Conservation (phyloP, 2,797 vertebrate species). For the Hippoglossus hippoglossus region DNA sequence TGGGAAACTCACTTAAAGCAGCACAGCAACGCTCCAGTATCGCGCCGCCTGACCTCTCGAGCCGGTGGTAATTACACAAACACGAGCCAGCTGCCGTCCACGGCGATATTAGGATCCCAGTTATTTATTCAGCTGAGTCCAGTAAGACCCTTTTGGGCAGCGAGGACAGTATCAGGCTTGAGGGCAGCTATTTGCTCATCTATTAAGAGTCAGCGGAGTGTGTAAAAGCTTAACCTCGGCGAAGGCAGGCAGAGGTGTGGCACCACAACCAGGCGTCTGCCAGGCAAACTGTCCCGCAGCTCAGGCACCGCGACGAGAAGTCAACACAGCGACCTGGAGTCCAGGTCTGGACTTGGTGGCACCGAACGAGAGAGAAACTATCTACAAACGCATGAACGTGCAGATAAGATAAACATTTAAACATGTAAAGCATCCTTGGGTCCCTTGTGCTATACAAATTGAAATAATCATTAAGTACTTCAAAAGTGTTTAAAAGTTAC, state of each 20-base stretch:
- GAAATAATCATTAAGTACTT: too few species aligned
- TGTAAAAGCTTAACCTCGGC: constrained; percentile 72
- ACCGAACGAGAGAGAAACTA: constrained; percentile 11
- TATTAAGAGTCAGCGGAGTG: constrained; percentile 70
- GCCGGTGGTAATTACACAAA: constrained; percentile 68
- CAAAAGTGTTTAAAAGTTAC: too few species aligned
- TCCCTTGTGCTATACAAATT: too few species aligned
- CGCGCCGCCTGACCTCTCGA: constrained; percentile 31
- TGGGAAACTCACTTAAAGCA: constrained; percentile 57
- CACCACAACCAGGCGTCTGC: constrained; percentile 3
- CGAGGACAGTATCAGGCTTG: constrained; percentile 63
- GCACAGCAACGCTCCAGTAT: constrained; percentile 36
- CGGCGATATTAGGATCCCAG: constrained; percentile 64
- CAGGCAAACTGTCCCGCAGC: constrained; percentile 29
- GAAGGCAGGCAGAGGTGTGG: constrained; percentile 26
- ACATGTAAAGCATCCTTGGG: background rate
- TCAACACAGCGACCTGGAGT: constrained; percentile 7
- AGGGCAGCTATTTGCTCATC: constrained; percentile 71
- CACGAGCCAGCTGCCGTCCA: constrained; percentile 59
- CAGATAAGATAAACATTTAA: too few species aligned
- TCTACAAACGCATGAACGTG: constrained; percentile 11
- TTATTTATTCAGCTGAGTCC: constrained; percentile 83
- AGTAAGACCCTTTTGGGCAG: constrained; percentile 67
- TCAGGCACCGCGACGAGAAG: too few species aligned
- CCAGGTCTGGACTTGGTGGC: constrained; percentile 32